phyloP scores from a whole-genome alignment of 2,888 invertebrate genomes.

The Elegia similella region DNA sequence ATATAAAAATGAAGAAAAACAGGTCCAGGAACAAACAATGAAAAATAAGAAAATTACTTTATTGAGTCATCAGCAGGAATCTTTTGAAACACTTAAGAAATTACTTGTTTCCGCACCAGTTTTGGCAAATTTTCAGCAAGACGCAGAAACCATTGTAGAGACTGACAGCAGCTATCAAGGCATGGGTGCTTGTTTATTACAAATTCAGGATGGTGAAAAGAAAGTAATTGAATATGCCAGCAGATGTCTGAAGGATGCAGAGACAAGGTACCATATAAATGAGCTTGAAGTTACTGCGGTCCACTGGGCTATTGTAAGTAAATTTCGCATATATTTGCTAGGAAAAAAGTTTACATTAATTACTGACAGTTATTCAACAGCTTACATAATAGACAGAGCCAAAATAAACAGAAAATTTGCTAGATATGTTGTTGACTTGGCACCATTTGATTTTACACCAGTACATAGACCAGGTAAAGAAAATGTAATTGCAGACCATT shows the following conservation, averaged over 20 bases:
- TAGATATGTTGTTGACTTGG: constrained; percentile 14
- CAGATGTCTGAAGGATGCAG: constrained; percentile 23
- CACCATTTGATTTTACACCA: too few relatives aligned
- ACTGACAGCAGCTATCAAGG: constrained; percentile 20
- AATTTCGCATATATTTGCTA: constrained; percentile 21
- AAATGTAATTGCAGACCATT: constrained; percentile 21
- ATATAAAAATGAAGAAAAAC: too few relatives aligned
- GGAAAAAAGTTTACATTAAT: constrained; percentile 20
- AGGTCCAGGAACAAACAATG: too few relatives aligned
- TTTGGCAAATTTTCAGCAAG: constrained; percentile 23
- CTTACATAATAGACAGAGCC: constrained; percentile 21
- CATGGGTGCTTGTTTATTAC: constrained; percentile 19
- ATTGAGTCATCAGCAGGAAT: too few relatives aligned
- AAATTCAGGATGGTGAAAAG: constrained; percentile 10
- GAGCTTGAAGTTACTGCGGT: constrained; percentile 23
- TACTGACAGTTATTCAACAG: constrained; percentile 16
- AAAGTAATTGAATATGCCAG: constrained; percentile 23
- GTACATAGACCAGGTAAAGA: constrained; percentile 10
- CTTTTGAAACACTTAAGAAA: too few relatives aligned
- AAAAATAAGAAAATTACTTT: too few relatives aligned
- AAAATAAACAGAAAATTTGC: constrained; percentile 21
- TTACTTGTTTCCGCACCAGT: constrained; percentile 4
- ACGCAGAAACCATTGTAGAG: constrained; percentile 21
- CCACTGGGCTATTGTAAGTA: constrained; percentile 23
- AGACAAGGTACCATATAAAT: constrained; percentile 25